A percentile compares a stretch with the other conserved stretches of the same genome.
Conservation (phyloP, 2,888 invertebrate genomes). For the Acleris emargana region DNA sequence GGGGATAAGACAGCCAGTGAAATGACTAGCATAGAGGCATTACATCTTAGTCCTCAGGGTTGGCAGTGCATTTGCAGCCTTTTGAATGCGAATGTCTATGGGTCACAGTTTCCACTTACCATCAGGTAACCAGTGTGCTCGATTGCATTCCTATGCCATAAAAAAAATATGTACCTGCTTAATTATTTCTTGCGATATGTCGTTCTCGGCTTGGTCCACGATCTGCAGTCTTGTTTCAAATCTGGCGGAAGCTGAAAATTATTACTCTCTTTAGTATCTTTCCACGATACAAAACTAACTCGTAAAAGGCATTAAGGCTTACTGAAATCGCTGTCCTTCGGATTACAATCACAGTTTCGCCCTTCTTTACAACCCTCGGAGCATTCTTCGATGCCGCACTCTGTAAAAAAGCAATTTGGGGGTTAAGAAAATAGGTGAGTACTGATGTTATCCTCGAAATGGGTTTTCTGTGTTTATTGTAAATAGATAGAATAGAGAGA, state of each 20-base stretch:
- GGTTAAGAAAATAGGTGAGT: conserved; percentile 11
- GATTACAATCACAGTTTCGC: conserved; percentile 67
- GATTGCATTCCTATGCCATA: no score
- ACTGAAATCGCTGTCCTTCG: conserved; percentile 68
- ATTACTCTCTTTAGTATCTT: background rate
- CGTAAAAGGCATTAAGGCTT: conserved; percentile 44
- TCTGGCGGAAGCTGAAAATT: conserved; percentile 79
- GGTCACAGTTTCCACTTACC: no score
- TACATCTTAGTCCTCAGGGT: no score
- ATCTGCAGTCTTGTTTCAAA: conserved; percentile 84
- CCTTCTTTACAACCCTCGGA: conserved; percentile 64
- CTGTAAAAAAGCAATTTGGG: conserved; percentile 50
- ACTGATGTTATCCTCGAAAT: background rate
- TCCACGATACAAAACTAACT: conserved; percentile 7
- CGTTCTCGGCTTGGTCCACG: conserved; percentile 70
- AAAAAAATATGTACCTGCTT: conserved; percentile 58
- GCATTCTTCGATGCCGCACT: conserved; percentile 75
- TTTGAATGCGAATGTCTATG: no score
- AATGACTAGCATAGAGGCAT: no score
- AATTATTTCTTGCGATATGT: conserved; percentile 70
- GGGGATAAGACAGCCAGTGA: no score
- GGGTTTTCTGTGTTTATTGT: conserved; percentile 4
- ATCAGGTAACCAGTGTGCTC: no score
- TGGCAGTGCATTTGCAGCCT: no score
- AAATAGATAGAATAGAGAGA: no score